A percentile compares a stretch with the other conserved stretches of the same genome.
phyloP scores from a whole-genome alignment of 2,797 vertebrate species.

The Rhyacichthys aspro region DNA sequence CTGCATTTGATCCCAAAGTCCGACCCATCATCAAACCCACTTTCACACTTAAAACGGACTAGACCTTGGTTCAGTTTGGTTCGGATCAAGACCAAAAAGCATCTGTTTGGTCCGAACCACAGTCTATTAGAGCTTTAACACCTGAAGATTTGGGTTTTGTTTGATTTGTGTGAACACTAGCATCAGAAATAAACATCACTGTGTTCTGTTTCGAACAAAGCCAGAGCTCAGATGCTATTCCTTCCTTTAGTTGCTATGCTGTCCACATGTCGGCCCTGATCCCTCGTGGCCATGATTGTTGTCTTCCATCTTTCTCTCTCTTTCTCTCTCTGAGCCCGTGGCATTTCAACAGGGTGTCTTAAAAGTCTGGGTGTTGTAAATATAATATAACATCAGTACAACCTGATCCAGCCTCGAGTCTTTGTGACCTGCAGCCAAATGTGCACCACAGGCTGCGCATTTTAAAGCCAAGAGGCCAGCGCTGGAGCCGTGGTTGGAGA shows the following conservation, averaged over 20 bases:
- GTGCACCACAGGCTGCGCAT: conserved; percentile 12
- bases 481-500: conserved; percentile 47
- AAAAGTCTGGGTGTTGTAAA: conserved; percentile 14
- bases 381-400: conserved; percentile 22
- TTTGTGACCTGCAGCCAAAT: conserved; percentile 20
- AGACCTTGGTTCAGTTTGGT: no score
- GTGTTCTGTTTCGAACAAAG: background rate
- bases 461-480: conserved; percentile 33
- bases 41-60: no score
- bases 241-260: background rate
- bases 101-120: no score
- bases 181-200: background rate
- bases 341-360: background rate
- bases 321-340: background rate
- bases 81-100: no score
- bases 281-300: background rate
- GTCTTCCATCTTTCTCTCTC: conserved; percentile 7
- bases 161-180: no score
- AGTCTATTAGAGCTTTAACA: no score
- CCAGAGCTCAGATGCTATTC: no score
- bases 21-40: no score
- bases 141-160: no score
- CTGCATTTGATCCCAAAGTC: no score
- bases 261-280: background rate
- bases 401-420: conserved; percentile 18